Evolutionary conservation across 2,797 vertebrate genomes (phyloP), one percentile per base, ranked within the genome.

Genomic region (Myioborus miniatus): DNA sequence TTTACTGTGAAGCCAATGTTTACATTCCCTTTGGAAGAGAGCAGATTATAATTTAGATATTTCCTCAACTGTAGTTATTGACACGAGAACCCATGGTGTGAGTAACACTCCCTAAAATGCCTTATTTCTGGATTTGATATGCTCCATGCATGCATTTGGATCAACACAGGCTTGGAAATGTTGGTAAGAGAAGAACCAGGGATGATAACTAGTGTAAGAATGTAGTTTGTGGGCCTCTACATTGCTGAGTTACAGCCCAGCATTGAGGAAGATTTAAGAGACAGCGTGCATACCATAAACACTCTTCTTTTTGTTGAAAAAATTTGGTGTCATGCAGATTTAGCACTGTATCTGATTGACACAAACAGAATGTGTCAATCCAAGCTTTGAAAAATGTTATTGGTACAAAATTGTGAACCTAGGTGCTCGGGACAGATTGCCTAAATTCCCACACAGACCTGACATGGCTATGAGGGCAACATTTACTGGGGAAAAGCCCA

Each of bases 1-100:
- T 67, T 76, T 68, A 53, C 12, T 62, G 14, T 49, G 43, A 72
- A 87, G 83, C 2, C 5, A 56, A 3, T 20, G 5, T 62, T 69
- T 34, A 46, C 8, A 4, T 70, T 94, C 7, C 5, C 32, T 4
- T 26, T 74, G 8, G 7, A 72, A 86, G 6, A 4, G 4, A 53
- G 6, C 44, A 74, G 36, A 76, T 64, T 41, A 37, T 50, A 26
- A 69, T 65, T n/a, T 41, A 20, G 8, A 4, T 32, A 17, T 39
- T 74, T 88, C 18, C 12, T 62, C 8, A 53, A 6, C 6, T 78
- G 15, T 30, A 44, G 29, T n/a, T 37, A 59, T 44, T 37, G 10
- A 37, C 10, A 52, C 10, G 0, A 5, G 30, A 68, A 67, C 2
- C 4, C 5, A 29, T n/a, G 10, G 15, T 37, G 39, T 37, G 32